Evolutionary conservation across 23 tunicate genomes (phyloP).

Genomic region (Halocynthia aurantium): DNA sequence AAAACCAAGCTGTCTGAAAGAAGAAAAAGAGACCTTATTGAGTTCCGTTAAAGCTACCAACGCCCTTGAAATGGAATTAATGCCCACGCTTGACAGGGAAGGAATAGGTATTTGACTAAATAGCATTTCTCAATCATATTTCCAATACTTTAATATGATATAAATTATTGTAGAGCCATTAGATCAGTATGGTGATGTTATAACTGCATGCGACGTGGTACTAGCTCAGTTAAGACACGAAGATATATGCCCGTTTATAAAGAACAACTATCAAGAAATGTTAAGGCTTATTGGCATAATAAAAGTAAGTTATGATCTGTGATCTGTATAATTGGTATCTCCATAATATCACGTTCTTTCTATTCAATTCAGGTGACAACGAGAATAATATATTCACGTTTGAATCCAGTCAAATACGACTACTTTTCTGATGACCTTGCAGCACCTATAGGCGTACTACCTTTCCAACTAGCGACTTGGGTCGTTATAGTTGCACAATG

Average conservation of each 20-base stretch:
- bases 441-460: not conserved
- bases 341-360: not conserved
- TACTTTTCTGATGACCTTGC: too few relatives aligned
- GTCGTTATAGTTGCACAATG: conserved; percentile 17
- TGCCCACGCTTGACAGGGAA: too few relatives aligned
- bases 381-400: not conserved
- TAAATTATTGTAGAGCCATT: not conserved
- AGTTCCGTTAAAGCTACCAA: too few relatives aligned
- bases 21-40: too few relatives aligned
- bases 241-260: conserved; percentile 2
- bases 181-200: conserved; percentile 2
- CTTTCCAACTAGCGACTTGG: conserved; percentile 17
- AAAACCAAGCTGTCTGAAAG: too few relatives aligned
- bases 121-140: too few relatives aligned
- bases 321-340: not conserved
- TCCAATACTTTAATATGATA: too few relatives aligned
- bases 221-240: not conserved
- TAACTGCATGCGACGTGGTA: conserved; percentile 6
- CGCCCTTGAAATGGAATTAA: too few relatives aligned
- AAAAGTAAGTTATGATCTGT: conserved; percentile 9
- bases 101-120: too few relatives aligned
- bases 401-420: not conserved
- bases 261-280: conserved; percentile 22
- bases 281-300: conserved; percentile 14
- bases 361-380: conserved; percentile 10